Evolutionary conservation across 2,888 invertebrate genomes (phyloP), one percentile per base, ranked within the genome.

Genomic region (Caradrina clavipalpis): DNA sequence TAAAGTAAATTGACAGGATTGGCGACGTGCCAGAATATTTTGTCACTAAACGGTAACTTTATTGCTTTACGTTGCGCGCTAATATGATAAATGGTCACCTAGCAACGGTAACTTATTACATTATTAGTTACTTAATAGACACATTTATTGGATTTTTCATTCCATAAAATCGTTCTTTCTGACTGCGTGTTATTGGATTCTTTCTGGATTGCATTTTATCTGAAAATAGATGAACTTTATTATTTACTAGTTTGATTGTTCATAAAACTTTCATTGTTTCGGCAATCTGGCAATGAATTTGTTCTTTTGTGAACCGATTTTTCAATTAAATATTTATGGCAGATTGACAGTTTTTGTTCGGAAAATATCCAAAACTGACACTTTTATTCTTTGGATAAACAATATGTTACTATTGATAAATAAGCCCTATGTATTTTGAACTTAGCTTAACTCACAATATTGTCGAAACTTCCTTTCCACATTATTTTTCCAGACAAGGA

Each of bases 11-110:
- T 69, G 63, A 78, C 69, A 64, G 58, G 31, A 11, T 65, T 83
- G 81, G 81, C 81, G 26, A 17, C 35, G 58, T 26, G 83, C 81
- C 84, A 83, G 72, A 60, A 68, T 69, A 81, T 78, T 68, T 66
- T 72, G 75, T 60, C 78, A 51, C 60, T 83, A 66, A 77, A 75
- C 59, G 69, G 56, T 58, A 67, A 72, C 39, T 81, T 81, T 69
- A 83, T 78, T 78, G 69, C 63, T 26, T 74, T 83, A 74, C 58
- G 26, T 77, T 77, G 71, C 54, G 53, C 65, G 64, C 57, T 69
- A 19, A 54, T 63, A 21, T 72, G 71, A 81, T 72, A 74, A 73
- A 80, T 50, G 62, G 35, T 42, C 61, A 73, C 59, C 66, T 50
- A 53, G 19, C 39, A n/a, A 26, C n/a, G 22, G 10, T 35, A 26